Evolutionary conservation across 2,113 vertebrate genomes (phyloP), one percentile per base, ranked within the genome.

Genomic region (Pelmatolapia mariae): DNA sequence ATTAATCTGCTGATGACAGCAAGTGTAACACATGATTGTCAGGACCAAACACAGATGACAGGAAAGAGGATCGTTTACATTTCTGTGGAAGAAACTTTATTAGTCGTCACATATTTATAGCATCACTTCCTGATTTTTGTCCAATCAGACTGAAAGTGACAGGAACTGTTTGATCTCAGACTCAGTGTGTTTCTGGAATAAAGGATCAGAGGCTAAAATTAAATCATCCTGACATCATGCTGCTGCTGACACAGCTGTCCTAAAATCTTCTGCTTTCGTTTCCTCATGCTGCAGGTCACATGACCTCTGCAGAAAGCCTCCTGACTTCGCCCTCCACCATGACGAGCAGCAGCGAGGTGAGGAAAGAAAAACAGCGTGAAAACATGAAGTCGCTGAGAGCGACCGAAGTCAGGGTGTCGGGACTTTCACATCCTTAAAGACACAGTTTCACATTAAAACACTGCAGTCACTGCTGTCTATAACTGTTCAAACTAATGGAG

Each of bases 241-340:
- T 87, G 29, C 85, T 88, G 84, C 88, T 93, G 71, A 87, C 40
- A 15, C 52, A 43, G 59, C 47, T 52, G 87, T 10, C 56, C 43
- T 87, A 7, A 76, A 79, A 31, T 10, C 56, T 38, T 73, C 71
- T 71, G 40, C 76, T 89, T 91, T 90, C 78, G 2, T 15, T 91
- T 93, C 92, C 84, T 84, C 9, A 0, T 26, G 29, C 78, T 76
- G 31, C 83, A 93, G 93, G 47, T 91, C 90, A 80, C 18, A 8
- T 22, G 84, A 90, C 31, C 19, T n/a, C 53, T 1, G 12, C 82
- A 19, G 5, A 15, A 4, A 12, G 2, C 4, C 5, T 8, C 1
- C 5, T 1, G 1, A 88, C 61, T 87, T 86, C 87, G 18, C 40
- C 63, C 13, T 9, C 43, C 15, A 26, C 16, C 52, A 18, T 10